Conservation (phyloP, 2,888 invertebrate genomes). For the Sinopyrophorus schimmeli region DNA sequence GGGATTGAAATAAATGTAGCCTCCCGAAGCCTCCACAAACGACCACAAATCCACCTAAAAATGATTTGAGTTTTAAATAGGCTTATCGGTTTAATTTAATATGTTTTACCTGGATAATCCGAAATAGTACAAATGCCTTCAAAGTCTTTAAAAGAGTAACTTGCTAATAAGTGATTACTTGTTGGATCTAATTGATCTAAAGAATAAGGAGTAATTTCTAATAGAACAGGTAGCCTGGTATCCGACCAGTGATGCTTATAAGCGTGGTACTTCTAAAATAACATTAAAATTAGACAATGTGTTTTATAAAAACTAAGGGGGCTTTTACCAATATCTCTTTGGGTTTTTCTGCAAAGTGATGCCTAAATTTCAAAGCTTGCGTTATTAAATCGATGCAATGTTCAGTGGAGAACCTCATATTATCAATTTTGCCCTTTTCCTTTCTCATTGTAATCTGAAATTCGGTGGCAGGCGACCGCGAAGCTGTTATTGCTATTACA, state of each 20-base stretch:
- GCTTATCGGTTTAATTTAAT: neutral
- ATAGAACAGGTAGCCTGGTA: slow-evolving; percentile 79
- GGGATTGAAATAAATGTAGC: slow-evolving; percentile 86
- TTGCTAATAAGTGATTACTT: slow-evolving; percentile 78
- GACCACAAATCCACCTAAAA: slow-evolving; percentile 78
- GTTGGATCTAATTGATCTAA: slow-evolving; percentile 90
- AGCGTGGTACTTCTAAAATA: slow-evolving; percentile 68
- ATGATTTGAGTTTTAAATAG: neutral
- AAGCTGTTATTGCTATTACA: slow-evolving; percentile 65
- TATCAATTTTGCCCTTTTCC: slow-evolving; percentile 81
- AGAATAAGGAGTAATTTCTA: slow-evolving; percentile 92
- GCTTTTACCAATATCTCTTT: slow-evolving; percentile 75
- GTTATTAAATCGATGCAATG: slow-evolving; percentile 90
- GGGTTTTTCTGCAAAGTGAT: slow-evolving; percentile 78
- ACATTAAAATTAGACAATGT: slow-evolving; percentile 3
- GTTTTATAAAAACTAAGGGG: no score
- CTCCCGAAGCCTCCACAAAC: slow-evolving; percentile 91
- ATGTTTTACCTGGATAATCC: slow-evolving; percentile 72
- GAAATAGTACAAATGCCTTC: slow-evolving; percentile 79
- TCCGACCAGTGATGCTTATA: slow-evolving; percentile 98
- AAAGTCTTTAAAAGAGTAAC: slow-evolving; percentile 85
- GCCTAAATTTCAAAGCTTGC: slow-evolving; percentile 81
- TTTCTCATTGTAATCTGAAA: slow-evolving; percentile 85
- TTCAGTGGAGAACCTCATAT: slow-evolving; percentile 96
- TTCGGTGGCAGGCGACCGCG: slow-evolving; percentile 58